Conservation (phyloP, 2,888 invertebrate genomes). For the Pseudococcus longispinus region DNA sequence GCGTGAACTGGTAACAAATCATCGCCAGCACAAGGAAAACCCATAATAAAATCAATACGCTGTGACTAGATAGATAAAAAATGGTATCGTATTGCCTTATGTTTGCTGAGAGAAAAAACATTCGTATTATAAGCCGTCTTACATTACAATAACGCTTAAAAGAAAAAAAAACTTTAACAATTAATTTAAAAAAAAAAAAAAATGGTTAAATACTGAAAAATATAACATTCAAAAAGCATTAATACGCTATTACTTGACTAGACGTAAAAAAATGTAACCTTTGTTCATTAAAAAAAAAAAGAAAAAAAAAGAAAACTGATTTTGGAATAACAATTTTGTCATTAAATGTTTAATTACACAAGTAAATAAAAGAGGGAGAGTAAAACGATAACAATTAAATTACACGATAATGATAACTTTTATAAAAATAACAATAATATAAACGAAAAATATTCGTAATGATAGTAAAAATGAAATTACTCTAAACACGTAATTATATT, state of each 20-base stretch:
- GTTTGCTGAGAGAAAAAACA: not conserved
- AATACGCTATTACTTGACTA: conserved; percentile 40
- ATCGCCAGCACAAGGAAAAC: conserved; percentile 18
- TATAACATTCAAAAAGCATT: conserved; percentile 32
- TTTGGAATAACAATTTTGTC: conserved; percentile 42
- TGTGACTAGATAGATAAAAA: not conserved
- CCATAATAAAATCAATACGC: not conserved
- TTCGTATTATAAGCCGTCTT: conserved; percentile 6
- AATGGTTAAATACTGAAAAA: conserved; percentile 24
- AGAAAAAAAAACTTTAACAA: conserved; percentile 26
- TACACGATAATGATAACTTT: conserved; percentile 40
- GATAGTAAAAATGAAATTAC: conserved; percentile 37
- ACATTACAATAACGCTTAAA: conserved; percentile 21
- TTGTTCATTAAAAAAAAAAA: conserved; percentile 27
- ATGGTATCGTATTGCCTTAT: not conserved
- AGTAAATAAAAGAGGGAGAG: not conserved
- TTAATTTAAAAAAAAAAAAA: conserved; percentile 29
- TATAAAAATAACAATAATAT: conserved; percentile 44
- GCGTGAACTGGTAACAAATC: not conserved
- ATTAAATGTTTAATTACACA: conserved; percentile 36
- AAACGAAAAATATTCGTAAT: conserved; percentile 29
- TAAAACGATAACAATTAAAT: conserved; percentile 35
- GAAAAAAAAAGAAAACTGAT: not conserved
- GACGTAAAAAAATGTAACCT: conserved; percentile 20
- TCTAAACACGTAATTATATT: conserved; percentile 14